Conservation (phyloP, 1,140 invertebrate genomes). For the Euwallacea fornicatus region DNA sequence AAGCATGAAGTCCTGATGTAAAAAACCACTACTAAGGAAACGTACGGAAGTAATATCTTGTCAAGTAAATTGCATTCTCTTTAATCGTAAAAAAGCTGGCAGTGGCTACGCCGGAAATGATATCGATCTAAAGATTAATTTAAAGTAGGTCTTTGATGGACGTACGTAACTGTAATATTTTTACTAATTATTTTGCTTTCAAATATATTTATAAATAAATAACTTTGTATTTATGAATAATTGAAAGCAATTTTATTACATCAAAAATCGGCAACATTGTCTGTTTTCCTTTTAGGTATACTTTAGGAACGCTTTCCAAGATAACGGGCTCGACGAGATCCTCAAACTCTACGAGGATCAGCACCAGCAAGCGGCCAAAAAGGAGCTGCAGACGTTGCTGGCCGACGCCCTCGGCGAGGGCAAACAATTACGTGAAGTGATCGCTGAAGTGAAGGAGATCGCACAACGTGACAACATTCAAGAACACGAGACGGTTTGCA, state of each 20-base stretch:
- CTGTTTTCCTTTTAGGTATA: constrained; percentile 20
- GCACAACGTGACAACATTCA: constrained; percentile 78
- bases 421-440: constrained; percentile 78
- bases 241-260: too few species aligned
- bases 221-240: too few species aligned
- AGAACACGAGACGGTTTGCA: constrained; percentile 85
- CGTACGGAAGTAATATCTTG: too few species aligned
- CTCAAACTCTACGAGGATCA: constrained; percentile 89
- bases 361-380: constrained; percentile 82
- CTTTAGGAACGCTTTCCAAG: constrained; percentile 66
- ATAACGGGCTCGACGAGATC: constrained; percentile 83
- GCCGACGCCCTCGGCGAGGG: constrained; percentile 82
- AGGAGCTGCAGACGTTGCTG: constrained; percentile 74
- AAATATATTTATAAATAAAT: too few species aligned
- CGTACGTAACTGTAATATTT: not conserved
- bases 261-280: not conserved
- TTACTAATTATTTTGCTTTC: not conserved
- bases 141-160: not conserved
- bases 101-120: too few species aligned
- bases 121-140: too few species aligned
- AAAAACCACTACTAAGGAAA: too few species aligned
- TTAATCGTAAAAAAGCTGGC: too few species aligned
- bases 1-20: too few species aligned
- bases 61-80: too few species aligned
- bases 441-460: constrained; percentile 82